These are phyloP conservation scores for Sisyra terminalis DNA, from an alignment of 2,888 invertebrate genomes.

Conservation along the genomic window DNA sequence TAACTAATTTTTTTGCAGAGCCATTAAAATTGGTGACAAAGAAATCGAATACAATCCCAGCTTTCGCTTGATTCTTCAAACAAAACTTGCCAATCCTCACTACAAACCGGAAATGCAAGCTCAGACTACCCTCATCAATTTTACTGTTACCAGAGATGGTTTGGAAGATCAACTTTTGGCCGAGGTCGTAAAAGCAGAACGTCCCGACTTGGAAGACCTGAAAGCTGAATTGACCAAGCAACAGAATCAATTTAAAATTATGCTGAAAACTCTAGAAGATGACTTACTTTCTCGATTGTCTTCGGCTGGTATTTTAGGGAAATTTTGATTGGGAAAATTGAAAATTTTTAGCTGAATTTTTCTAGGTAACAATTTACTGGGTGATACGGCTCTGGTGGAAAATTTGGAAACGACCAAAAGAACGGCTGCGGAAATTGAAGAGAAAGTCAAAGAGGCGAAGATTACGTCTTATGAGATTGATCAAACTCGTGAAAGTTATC, in stretches of 20 bases:
- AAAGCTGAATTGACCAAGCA: slow-evolving; percentile 91
- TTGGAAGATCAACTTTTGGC: slow-evolving; percentile 90
- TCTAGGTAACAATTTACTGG: slow-evolving; percentile 62
- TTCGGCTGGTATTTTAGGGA: slow-evolving; percentile 48
- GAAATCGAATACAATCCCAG: slow-evolving; percentile 84
- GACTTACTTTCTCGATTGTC: slow-evolving; percentile 79
- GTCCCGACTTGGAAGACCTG: slow-evolving; percentile 87
- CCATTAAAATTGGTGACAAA: slow-evolving; percentile 92
- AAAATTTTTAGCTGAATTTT: not conserved
- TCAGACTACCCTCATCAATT: slow-evolving; percentile 91
- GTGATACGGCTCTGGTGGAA: slow-evolving; percentile 88
- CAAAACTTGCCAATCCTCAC: slow-evolving; percentile 92
- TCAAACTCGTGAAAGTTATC: slow-evolving; percentile 72
- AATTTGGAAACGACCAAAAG: slow-evolving; percentile 91
- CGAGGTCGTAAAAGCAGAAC: slow-evolving; percentile 91
- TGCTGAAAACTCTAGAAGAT: slow-evolving; percentile 82
- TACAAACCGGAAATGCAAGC: slow-evolving; percentile 99
- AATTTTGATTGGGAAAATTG: not conserved
- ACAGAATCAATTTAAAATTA: slow-evolving; percentile 94
- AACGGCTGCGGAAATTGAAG: slow-evolving; percentile 90
- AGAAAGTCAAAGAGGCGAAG: slow-evolving; percentile 84
- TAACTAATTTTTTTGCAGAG: slow-evolving; percentile 34
- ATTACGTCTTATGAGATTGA: slow-evolving; percentile 86
- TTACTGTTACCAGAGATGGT: slow-evolving; percentile 91
- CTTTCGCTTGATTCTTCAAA: slow-evolving; percentile 81